phyloP scores from a whole-genome alignment of 2,797 vertebrate genomes.

The Sibirionetta formosa region DNA sequence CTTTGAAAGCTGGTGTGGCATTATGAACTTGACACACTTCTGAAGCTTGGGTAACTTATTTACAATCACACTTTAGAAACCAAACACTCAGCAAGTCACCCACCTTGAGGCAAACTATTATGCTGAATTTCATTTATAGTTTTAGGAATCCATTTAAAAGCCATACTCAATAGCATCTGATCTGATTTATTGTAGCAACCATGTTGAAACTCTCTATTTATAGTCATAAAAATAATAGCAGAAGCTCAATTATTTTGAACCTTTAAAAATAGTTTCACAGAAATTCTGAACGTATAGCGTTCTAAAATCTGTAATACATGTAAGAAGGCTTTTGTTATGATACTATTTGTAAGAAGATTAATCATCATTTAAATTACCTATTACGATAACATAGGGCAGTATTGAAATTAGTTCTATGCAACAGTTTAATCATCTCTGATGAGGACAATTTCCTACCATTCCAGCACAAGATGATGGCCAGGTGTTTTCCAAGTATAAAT shows the following conservation, averaged over 20 bases:
- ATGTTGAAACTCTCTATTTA: neutral
- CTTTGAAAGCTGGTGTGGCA: slow-evolving; percentile 4
- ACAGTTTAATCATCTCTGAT: neutral
- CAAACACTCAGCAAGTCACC: neutral
- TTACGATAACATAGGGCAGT: neutral
- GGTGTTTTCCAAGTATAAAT: neutral
- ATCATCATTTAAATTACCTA: slow-evolving; percentile 23
- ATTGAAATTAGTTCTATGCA: neutral
- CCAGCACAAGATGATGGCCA: neutral
- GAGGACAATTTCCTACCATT: neutral
- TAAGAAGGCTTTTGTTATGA: slow-evolving; percentile 19
- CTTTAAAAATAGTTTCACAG: neutral
- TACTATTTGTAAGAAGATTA: slow-evolving; percentile 22
- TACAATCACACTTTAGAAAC: neutral
- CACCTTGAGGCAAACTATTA: neutral
- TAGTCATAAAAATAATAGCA: slow-evolving; percentile 27
- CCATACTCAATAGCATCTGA: slow-evolving; percentile 17
- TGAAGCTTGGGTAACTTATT: neutral
- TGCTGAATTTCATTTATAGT: slow-evolving; percentile 26
- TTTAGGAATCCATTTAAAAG: slow-evolving; percentile 66
- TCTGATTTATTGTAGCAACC: neutral
- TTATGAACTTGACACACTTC: neutral
- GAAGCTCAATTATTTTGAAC: slow-evolving; percentile 23
- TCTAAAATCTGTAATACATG: neutral
- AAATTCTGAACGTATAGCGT: slow-evolving; percentile 8